Base-by-base conservation (phyloP, 2,113 vertebrate genomes). In the Dasyurus viverrinus region DNA sequence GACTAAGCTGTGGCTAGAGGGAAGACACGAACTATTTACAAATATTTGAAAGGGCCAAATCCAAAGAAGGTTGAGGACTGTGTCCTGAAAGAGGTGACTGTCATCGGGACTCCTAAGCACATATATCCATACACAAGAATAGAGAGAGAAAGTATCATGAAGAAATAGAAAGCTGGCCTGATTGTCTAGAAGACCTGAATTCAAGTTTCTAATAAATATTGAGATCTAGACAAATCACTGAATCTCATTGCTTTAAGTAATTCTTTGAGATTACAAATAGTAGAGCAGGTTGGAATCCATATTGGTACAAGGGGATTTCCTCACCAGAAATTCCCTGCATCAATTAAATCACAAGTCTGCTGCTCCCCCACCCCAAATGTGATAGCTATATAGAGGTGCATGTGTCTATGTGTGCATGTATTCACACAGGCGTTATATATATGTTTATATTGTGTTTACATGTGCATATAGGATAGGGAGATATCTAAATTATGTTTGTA, bases 381-480 rank as follows among this genome's bases (percentile, higher is more conserved):
- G n/a, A 42, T 42, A 84, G 42, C 36, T 76, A 30, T 5, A 60
- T 11, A 60, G 57, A 60, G 27, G 4, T 14, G 11, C 16, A 36
- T 68, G 3, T 68, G 11, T 36, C 30, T 68, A 36, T 3, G 23
- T 0, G 22, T 4, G 53, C n/a, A 52, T 6, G 26, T 5, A 0
- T 11, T 0, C 0, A 14, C 19, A 68, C 30, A 16, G 30, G 30
- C 16, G 1, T 68, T 2, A 26, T 0, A 4, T 0, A 6, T 36
- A 19, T 46, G 54, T 2, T 0, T 0, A 2, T 84, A 42, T 16
- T 48, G 8, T 3, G 9, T 53, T n/a, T 54, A 53, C 0, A 2
- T 2, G 14, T 5, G 52, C 42, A 52, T 7, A 9, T 22, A 24
- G 25, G 50, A 52, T 52, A 52, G 50, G 50, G 10, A 52, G 50